Conservation (phyloP, 2,113 vertebrate species). For the Leptobrachium ailaonicum region DNA sequence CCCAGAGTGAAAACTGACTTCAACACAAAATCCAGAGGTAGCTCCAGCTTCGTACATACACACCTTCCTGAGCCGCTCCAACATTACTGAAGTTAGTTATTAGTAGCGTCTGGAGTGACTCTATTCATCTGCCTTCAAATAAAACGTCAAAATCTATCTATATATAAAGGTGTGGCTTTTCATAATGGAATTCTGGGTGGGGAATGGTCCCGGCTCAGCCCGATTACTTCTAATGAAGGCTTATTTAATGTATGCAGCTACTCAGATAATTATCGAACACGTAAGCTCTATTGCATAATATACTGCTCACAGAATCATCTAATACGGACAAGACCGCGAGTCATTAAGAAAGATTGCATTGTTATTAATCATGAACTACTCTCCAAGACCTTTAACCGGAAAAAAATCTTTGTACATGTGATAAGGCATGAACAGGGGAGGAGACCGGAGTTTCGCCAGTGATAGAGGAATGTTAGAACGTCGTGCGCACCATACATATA, state of each 20-base stretch:
- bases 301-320: background rate
- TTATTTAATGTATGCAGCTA: background rate
- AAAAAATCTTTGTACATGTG: background rate
- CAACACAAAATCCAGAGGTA: too few species aligned
- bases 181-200: background rate
- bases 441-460: background rate
- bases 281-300: background rate
- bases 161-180: background rate
- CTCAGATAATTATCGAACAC: background rate
- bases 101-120: background rate
- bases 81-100: background rate
- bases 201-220: background rate
- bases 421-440: background rate
- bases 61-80: background rate
- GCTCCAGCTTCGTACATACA: background rate
- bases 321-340: background rate
- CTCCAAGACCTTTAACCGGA: background rate
- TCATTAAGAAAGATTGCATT: background rate
- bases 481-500: background rate
- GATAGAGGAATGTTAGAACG: too few species aligned
- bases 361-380: background rate
- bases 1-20: too few species aligned
- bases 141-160: background rate
- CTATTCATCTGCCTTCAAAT: background rate
- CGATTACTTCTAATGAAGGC: background rate